Evolutionary conservation across 2,113 vertebrate species (phyloP), one percentile per base, ranked within the genome.

Genomic region (Cisticola juncidis): DNA sequence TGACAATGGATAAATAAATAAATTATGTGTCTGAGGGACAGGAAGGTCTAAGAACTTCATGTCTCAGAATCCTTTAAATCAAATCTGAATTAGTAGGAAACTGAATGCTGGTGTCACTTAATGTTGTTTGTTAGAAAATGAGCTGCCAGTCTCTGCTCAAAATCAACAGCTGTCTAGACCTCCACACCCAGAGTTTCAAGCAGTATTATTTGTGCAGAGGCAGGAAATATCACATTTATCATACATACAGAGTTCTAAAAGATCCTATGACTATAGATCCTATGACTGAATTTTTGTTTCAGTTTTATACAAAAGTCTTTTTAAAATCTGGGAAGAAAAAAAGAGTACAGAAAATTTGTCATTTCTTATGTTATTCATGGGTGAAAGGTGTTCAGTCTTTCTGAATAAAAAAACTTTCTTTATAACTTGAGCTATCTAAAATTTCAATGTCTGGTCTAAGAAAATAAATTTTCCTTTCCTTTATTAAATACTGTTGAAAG

Each of bases 191-290:
- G 31, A 64, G 20, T 19, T 80, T 22, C 16, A 82, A 31, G 36
- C 5, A 17, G 5, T 14, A 31, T 4, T 72, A 11, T 61, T 69
- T 1, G 2, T 56, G 18, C 10, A 62, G 0, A 5, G 18, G 10
- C 22, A 64, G 35, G 24, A 93, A 92, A 71, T 60, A 60, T 1
- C 19, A 69, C 9, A 54, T 23, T 77, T 58, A 51, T 58, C 36
- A 68, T 21, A 44, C 6, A 50, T 18, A 26, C 4, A 22, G 8
- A 57, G 3, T 42, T 62, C 23, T 26, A 62, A 71, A 70, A 86
- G 14, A 13, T 48, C 3, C n/a, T 90, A 36, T 61, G 21, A 47
- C 11, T 64, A 26, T 14, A 66, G 51, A 54, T 17, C 16, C n/a
- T n/a, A n/a, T n/a, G n/a, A n/a, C 9, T 12, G 14, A 70, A 57